Conservation (phyloP, 2,888 invertebrate genomes). For the Clepsis dumicolana region DNA sequence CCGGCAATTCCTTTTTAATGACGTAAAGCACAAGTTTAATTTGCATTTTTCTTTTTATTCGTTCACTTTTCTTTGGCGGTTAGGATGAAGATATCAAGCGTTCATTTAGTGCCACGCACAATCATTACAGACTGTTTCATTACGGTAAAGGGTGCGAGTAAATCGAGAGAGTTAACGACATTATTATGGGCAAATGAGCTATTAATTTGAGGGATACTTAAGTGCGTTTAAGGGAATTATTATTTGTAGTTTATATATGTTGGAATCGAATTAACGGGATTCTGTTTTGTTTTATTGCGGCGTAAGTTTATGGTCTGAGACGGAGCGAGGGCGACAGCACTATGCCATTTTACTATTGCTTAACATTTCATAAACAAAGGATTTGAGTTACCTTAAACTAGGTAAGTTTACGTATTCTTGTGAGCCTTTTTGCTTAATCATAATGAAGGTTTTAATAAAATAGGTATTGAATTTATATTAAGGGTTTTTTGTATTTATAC, state of each 20-base stretch:
- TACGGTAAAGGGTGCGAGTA: conserved; percentile 21
- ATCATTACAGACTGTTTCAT: conserved; percentile 35
- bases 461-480: no score
- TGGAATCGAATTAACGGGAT: not conserved
- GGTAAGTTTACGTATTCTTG: no score
- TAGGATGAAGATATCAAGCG: conserved; percentile 45
- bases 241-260: not conserved
- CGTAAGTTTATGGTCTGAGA: not conserved
- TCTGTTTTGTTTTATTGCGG: no score
- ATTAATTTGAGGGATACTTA: not conserved
- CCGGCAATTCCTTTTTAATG: conserved; percentile 21
- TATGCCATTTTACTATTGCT: no score
- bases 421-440: no score
- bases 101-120: conserved; percentile 35
- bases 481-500: no score
- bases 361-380: no score
- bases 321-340: not conserved
- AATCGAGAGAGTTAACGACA: conserved; percentile 7
- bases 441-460: no score
- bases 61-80: conserved; percentile 22
- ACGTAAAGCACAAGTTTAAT: conserved; percentile 21
- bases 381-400: no score
- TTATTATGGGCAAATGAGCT: conserved; percentile 8
- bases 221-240: conserved; percentile 1
- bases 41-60: conserved; percentile 25